phyloP scores from a whole-genome alignment of 2,888 invertebrate genomes.

The Chydorus sphaericus region DNA sequence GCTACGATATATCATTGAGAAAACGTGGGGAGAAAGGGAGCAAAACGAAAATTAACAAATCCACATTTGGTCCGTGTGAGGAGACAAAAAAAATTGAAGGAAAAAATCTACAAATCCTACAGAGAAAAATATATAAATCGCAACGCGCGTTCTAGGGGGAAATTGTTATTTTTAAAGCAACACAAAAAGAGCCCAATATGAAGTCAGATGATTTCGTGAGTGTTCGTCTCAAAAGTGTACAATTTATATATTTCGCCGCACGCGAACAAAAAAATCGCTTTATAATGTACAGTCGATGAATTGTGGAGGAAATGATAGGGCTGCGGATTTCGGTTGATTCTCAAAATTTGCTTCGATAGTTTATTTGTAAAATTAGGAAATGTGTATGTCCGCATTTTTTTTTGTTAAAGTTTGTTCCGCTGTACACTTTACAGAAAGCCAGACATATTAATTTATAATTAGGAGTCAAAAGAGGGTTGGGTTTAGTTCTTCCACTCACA shows the following conservation, averaged over 20 bases:
- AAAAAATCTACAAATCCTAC: neutral
- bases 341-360: neutral
- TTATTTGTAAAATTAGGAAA: constrained; percentile 2
- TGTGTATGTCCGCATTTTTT: neutral
- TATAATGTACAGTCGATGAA: constrained; percentile 4
- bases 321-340: neutral
- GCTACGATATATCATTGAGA: neutral
- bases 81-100: neutral
- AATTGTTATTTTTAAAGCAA: no score
- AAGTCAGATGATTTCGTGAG: no score
- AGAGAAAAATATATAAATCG: neutral
- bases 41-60: neutral
- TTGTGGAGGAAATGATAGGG: neutral
- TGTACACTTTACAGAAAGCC: constrained; percentile 11
- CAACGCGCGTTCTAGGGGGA: neutral
- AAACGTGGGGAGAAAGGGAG: neutral
- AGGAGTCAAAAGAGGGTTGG: neutral
- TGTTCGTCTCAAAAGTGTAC: no score
- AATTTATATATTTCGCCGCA: no score
- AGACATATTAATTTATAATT: neutral
- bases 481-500: no score
- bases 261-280: no score
- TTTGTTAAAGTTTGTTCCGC: neutral
- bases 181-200: no score
- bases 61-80: neutral